phyloP scores from a whole-genome alignment of 2,113 vertebrate genomes.

The Ammospiza caudacuta region DNA sequence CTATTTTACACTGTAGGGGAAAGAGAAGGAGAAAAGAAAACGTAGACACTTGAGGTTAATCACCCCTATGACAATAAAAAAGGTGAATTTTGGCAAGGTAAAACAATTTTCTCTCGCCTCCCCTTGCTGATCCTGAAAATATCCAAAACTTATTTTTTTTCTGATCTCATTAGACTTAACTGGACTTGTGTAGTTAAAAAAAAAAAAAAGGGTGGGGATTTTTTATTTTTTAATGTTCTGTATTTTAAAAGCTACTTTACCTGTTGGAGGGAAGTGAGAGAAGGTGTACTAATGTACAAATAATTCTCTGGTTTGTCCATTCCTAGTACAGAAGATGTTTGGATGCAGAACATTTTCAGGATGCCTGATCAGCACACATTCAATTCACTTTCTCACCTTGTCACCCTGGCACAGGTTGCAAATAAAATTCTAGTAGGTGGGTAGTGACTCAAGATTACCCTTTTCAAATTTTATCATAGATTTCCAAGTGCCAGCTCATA shows the following conservation, averaged over 20 bases:
- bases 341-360: neutral
- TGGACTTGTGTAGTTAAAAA: neutral
- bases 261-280: neutral
- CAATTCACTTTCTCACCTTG: neutral
- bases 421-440: neutral
- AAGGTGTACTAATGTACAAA: neutral
- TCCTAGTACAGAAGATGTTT: neutral
- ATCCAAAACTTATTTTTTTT: neutral
- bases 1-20: neutral
- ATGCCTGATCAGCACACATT: neutral
- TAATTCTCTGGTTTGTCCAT: neutral
- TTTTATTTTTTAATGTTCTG: neutral
- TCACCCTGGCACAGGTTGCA: neutral
- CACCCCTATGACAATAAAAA: neutral
- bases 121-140: neutral
- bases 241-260: neutral
- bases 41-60: neutral
- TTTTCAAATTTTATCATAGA: neutral
- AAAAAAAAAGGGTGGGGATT: rapidly evolving
- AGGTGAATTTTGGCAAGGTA: neutral
- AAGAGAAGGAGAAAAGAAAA: neutral
- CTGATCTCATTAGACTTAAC: neutral
- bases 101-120: neutral
- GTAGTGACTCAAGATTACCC: neutral
- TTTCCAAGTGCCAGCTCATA: neutral